These are phyloP conservation scores for Hemicordylus capensis DNA, from an alignment of 2,113 vertebrate genomes.

Conservation along the genomic window DNA sequence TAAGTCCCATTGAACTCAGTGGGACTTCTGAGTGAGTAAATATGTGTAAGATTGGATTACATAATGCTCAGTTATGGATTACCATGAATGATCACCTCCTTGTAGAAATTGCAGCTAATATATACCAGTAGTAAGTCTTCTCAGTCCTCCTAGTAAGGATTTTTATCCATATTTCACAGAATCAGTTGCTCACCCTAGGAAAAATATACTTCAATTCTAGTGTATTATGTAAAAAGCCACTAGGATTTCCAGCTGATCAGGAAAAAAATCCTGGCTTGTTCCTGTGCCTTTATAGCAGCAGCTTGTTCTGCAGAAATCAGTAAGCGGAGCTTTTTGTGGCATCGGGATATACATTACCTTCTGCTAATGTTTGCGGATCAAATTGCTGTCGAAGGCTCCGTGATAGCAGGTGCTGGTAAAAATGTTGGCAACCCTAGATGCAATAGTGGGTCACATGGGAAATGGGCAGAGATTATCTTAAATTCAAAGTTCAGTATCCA, in stretches of 20 bases:
- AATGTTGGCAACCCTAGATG: background rate
- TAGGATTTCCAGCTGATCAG: background rate
- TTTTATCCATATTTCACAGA: background rate
- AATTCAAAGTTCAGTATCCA: background rate
- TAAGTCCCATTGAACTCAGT: background rate
- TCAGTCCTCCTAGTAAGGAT: background rate
- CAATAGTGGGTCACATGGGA: background rate
- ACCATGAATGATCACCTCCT: background rate
- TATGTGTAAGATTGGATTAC: background rate
- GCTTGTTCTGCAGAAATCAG: background rate
- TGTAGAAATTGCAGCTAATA: background rate
- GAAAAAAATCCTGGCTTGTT: background rate
- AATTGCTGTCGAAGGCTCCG: too few species aligned
- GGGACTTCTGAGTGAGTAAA: background rate
- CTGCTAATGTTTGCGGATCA: background rate
- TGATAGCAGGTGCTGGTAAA: background rate
- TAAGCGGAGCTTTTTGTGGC: background rate
- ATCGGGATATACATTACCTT: background rate
- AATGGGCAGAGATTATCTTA: background rate
- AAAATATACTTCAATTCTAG: background rate
- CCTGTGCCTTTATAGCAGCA: background rate
- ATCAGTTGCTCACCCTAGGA: background rate
- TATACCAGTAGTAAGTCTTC: background rate
- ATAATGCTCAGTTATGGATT: background rate
- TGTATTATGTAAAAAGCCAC: background rate